Percentiles rank a stretch among this genome's conserved stretches.
These are phyloP conservation scores for Oostethus manadensis DNA, from an alignment of 2,113 vertebrate species.

Conservation along the genomic window DNA sequence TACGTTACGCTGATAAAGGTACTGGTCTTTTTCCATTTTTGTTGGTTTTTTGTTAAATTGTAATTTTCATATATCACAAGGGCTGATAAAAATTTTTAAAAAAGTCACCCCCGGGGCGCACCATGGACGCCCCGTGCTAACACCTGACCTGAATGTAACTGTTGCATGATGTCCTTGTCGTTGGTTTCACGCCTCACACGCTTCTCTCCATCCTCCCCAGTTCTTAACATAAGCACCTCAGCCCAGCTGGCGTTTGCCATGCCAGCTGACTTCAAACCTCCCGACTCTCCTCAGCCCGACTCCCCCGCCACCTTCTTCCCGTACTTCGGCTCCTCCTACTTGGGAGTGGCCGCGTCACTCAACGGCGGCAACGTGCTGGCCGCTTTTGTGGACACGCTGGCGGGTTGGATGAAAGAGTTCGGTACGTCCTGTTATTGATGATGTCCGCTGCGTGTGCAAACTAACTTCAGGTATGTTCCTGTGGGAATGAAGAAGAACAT, in stretches of 20 bases:
- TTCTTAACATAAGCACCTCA: constrained; percentile 93
- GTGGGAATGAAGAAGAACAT: too few species aligned
- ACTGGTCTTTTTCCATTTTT: too few species aligned
- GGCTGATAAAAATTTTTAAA: too few species aligned
- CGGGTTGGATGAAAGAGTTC: constrained; percentile 82
- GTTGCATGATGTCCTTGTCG: not conserved
- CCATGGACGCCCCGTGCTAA: too few species aligned
- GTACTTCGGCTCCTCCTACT: constrained; percentile 79
- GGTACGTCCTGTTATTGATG: constrained; percentile 61
- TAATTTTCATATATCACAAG: too few species aligned
- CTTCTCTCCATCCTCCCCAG: constrained; percentile 46
- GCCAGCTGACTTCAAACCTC: constrained; percentile 80
- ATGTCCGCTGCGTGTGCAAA: not conserved
- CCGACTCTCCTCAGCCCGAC: constrained; percentile 64
- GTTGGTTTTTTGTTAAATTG: too few species aligned
- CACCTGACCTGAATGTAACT: too few species aligned
- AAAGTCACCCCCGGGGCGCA: too few species aligned
- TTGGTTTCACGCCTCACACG: not conserved
- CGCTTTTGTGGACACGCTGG: constrained; percentile 81
- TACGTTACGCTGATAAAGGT: too few species aligned
- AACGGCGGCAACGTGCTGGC: constrained; percentile 91
- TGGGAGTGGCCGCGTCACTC: constrained; percentile 89
- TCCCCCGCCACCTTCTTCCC: constrained; percentile 83
- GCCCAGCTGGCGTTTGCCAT: constrained; percentile 84
- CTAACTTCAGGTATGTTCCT: too few species aligned